A percentile compares a stretch with the other conserved stretches of the same genome.
Conservation (phyloP, 2,797 vertebrate species). For the Darevskia nairensis region DNA sequence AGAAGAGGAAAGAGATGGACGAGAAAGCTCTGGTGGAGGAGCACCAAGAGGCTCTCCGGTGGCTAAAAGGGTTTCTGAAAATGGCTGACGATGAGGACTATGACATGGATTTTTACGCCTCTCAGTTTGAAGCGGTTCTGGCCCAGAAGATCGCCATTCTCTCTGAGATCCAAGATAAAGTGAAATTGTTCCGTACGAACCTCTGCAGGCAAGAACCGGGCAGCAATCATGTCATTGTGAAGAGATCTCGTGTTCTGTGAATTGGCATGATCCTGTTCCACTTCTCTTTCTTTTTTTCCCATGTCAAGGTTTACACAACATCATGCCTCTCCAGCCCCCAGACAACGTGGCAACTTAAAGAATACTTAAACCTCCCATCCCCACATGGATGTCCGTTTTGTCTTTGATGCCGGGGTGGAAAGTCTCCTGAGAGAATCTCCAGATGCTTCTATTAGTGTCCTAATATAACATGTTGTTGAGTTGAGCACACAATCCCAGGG, state of each 20-base stretch:
- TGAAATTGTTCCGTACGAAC: conserved; percentile 56
- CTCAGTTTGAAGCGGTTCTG: conserved; percentile 60
- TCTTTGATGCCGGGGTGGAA: conserved; percentile 17
- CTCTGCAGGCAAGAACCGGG: conserved; percentile 51
- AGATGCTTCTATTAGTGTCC: not conserved
- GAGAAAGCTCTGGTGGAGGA: conserved; percentile 4
- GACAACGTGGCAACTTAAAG: conserved; percentile 47
- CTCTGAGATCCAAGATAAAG: conserved; percentile 63
- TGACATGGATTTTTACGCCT: conserved; percentile 59
- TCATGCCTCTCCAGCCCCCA: conserved; percentile 21
- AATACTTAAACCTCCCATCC: conserved; percentile 38
- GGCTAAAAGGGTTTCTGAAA: conserved; percentile 43
- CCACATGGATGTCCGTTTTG: conserved; percentile 18
- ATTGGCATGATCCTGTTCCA: not conserved
- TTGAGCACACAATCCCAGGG: not conserved
- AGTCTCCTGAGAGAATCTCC: not conserved
- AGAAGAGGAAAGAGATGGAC: conserved; percentile 39
- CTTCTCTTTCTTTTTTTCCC: not conserved
- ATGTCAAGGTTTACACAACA: conserved; percentile 32
- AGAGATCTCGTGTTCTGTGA: not conserved
- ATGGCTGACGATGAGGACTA: conserved; percentile 18
- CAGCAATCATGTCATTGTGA: not conserved
- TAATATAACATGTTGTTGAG: conserved; percentile 9
- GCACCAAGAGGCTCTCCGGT: not conserved
- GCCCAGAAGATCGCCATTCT: conserved; percentile 64